Evolutionary conservation across 2,113 vertebrate species (phyloP), one percentile per base, ranked within the genome.

Genomic region (Hippocampus mohnikei): DNA sequence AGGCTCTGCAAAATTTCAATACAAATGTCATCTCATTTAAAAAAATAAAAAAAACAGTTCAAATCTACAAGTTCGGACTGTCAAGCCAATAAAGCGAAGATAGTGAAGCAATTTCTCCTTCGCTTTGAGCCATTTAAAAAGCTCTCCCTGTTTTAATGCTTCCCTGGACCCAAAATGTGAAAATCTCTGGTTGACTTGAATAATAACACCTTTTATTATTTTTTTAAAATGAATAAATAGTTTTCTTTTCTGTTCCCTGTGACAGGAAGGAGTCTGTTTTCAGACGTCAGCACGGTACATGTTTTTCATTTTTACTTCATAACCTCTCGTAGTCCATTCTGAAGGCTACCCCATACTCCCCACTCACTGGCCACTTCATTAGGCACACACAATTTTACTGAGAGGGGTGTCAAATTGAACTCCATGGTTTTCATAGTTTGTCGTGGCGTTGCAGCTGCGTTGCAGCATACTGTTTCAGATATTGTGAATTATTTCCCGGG

Each of bases 251-350:
- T 70, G 33, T 55, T 79, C 33, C 65, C 61, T 87, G 84, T 82
- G 65, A 56, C 80, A 41, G 83, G 77, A 48, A 84, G 82, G 74
- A 86, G 84, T 52, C 66, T 84, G 27, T 76, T 75, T 27, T 79
- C 73, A 23, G 90, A 91, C 33, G 66, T 79, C 18, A 70, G 61
- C 42, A 55, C 61, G 20, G 74, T 90, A 80, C 89, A 81, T 78
- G 12, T 63, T 69, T 75, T 41, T 42, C 11, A 76, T 88, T 83
- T 69, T 69, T 42, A 2, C 0, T 55, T 18, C 29, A 2, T 53
- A 1, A 55, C n/a, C 21, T 55, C 21, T 20, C 5, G 5, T 20
- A 50, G 13, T 46, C 44, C 44, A 9, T 46, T 46, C 0, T 9
- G 44, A 46, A 15, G 13, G 44, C 44, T 3, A 33, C 29, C 29